Evolutionary conservation across 2,797 vertebrate species (phyloP), one percentile per base, ranked within the genome.

Genomic region (Malacoctenus gilli): DNA sequence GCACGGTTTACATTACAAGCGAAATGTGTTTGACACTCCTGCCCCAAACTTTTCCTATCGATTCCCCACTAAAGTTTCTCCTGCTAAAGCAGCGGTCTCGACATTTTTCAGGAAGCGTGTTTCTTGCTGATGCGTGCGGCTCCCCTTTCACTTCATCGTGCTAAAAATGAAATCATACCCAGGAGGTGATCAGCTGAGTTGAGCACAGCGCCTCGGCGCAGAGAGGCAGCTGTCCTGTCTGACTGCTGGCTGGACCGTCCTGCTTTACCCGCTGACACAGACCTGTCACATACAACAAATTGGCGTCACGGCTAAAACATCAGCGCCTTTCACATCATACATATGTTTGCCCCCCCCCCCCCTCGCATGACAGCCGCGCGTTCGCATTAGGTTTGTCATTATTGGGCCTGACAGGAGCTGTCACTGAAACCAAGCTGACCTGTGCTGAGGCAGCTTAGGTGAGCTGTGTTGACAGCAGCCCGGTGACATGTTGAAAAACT

Each of bases 401-500:
- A 34, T 39, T 7, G 39, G 28, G 6, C 25, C 25, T 28, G 25
- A 28, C 25, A 28, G 1, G 25, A 51, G 43, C 48, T 67, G 47
- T 70, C 68, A 76, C 18, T 79, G 63, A 71, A 65, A 57, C 21
- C 47, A 53, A 42, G 52, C 71, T 75, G 75, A 79, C 61, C 44
- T 71, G 64, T 66, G 31, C 43, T 35, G 53, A 58, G 49, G 72
- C 66, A 48, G 65, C 72, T 51, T 72, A 80, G 86, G 74, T 83
- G 80, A 83, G 72, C 53, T 18, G 68, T 84, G 81, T 65, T 79
- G 85, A 88, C 83, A 84, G 77, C 63, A 55, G 59, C 50, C 57
- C 59, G 57, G 61, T 72, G 66, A 69, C 67, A 75, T 61, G 63
- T 47, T 81, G 78, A 79, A 70, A n/a, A 79, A 78, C 68, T 76